Evolutionary conservation across 2,888 invertebrate species (phyloP), one percentile per base, ranked within the genome.

Genomic region (Platypus cylindrus): DNA sequence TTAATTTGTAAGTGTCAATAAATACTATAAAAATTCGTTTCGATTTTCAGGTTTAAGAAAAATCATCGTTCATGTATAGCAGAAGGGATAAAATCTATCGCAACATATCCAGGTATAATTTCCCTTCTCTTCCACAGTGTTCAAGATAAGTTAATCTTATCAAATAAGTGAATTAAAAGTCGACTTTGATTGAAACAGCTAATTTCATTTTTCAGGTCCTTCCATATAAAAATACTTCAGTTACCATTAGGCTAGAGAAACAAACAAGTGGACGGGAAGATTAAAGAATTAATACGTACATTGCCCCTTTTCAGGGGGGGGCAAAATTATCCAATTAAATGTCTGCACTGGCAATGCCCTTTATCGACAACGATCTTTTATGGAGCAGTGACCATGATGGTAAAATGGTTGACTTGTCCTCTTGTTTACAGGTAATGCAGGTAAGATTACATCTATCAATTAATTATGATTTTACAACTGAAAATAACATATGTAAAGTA

Each of bases 321-420:
- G 67, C 60, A 58, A 40, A 52, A 51, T 50, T 63, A 67, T n/a
- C n/a, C n/a, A n/a, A n/a, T 63, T 70, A 65, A 60, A 67, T 68
- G 67, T 68, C 71, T 64, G 68, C 71, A 64, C 66, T 76, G 77
- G 78, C 82, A 73, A 87, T 87, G 87, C 87, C 89, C 71, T 90
- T 89, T 74, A 87, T 90, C 68, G 89, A 90, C 72, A 89, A 90
- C 75, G 89, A 90, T 64, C 73, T 89, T 55, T 70, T 83, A 62
- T 90, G 90, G 90, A 84, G 87, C 71, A 85, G 86, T 59, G 89
- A 89, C 71, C 87, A 86, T 68, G 89, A 89, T 69, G 86, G 86
- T 64, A 87, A 86, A 65, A 86, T 89, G 78, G 86, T 87, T 57
- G 89, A 89, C 62, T 73, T 89, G 59, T 80, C 85, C 52, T 79